Conservation (phyloP, 2,113 vertebrate species). For the Cettia cetti region DNA sequence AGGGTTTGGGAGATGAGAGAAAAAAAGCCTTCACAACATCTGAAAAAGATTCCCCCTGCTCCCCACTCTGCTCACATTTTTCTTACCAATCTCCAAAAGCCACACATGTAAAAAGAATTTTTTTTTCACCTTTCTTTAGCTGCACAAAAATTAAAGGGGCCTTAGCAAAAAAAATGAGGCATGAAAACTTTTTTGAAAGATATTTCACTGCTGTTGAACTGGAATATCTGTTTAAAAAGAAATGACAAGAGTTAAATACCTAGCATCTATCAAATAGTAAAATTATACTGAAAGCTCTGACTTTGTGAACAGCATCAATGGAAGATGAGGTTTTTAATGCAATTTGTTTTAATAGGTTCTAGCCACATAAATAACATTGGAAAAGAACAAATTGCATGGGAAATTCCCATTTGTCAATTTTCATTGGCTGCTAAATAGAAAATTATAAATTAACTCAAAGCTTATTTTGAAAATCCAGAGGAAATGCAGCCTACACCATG, state of each 20-base stretch:
- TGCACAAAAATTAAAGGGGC: background rate
- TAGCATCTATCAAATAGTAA: background rate
- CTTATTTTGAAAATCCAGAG: background rate
- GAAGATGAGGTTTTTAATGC: conserved; percentile 4
- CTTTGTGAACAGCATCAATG: background rate
- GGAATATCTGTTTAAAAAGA: background rate
- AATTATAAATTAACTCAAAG: background rate
- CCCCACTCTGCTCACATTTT: background rate
- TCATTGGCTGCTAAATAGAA: conserved; percentile 6
- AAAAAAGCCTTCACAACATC: conserved; percentile 1
- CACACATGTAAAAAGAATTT: background rate
- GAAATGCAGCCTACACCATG: background rate
- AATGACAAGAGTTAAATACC: background rate
- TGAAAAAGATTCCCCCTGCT: background rate
- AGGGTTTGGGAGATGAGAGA: conserved; percentile 66
- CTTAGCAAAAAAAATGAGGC: background rate
- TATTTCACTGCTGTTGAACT: background rate
- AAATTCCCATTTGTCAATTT: conserved; percentile 33
- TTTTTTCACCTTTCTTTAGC: background rate
- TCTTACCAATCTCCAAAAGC: background rate
- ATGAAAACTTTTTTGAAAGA: background rate
- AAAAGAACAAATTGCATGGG: background rate
- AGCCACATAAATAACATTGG: background rate
- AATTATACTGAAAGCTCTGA: background rate
- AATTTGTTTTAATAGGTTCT: background rate